A percentile compares a stretch with the other conserved stretches of the same genome.
Conservation (phyloP, 2,888 invertebrate species). For the Norana najaformis region DNA sequence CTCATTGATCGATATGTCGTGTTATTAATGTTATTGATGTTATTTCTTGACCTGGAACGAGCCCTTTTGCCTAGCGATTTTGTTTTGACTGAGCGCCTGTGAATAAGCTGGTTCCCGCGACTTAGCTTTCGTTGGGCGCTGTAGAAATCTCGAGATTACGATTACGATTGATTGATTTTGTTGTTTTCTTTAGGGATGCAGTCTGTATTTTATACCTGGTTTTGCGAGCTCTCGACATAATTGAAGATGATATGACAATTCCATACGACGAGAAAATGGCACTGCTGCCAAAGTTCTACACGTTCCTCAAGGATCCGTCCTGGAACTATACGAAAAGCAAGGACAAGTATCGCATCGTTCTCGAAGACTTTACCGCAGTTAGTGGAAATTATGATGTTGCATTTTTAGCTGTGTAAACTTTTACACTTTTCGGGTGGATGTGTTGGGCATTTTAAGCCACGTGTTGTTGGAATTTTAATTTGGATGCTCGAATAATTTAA, state of each 20-base stretch:
- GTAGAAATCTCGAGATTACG: too few relatives aligned
- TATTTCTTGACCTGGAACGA: too few relatives aligned
- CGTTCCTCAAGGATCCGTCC: slow-evolving; percentile 48
- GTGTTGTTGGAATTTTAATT: background rate
- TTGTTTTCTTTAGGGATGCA: slow-evolving; percentile 48
- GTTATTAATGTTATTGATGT: too few relatives aligned
- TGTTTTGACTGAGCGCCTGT: too few relatives aligned
- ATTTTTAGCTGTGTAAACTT: too few relatives aligned
- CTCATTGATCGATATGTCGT: background rate
- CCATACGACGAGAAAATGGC: slow-evolving; percentile 49
- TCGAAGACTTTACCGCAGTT: slow-evolving; percentile 54
- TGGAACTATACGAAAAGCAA: slow-evolving; percentile 51
- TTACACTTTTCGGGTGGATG: background rate
- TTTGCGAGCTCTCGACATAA: slow-evolving; percentile 56
- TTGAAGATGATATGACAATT: slow-evolving; percentile 58
- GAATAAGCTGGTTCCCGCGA: too few relatives aligned
- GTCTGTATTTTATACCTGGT: slow-evolving; percentile 58
- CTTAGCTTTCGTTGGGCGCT: too few relatives aligned
- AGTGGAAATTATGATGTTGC: slow-evolving; percentile 29
- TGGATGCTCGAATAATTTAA: background rate
- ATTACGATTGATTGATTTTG: too few relatives aligned
- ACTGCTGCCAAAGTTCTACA: slow-evolving; percentile 51
- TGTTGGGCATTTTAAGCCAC: background rate
- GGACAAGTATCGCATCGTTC: slow-evolving; percentile 54
- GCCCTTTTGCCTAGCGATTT: too few relatives aligned